Evolutionary conservation across 2,113 vertebrate genomes (phyloP).

Genomic region (Neotragus pygmaeus): DNA sequence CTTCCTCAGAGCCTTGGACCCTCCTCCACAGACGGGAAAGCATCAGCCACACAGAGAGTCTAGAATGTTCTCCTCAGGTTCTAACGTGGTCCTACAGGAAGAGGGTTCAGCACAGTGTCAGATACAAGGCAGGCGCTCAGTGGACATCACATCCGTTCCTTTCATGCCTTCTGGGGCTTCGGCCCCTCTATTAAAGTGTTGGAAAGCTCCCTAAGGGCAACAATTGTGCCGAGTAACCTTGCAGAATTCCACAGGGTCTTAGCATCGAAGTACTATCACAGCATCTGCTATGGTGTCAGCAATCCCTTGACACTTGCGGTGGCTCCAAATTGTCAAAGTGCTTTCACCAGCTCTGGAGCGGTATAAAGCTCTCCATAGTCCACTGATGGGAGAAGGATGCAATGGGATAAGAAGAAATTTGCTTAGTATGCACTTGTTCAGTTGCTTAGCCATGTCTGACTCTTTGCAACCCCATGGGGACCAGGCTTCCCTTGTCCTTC

Average conservation of each 20-base stretch:
- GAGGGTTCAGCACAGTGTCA: too few relatives aligned
- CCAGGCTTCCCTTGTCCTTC: not conserved
- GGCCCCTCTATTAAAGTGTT: not conserved
- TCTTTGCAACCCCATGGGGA: not conserved
- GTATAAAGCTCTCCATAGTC: accelerated
- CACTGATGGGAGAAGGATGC: not conserved
- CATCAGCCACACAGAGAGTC: not conserved
- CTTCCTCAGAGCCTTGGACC: too few relatives aligned
- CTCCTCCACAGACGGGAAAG: not conserved
- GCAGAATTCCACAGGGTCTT: not conserved
- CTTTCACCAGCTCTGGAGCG: not conserved
- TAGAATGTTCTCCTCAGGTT: not conserved
- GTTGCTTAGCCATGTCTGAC: not conserved
- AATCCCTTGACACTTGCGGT: accelerated
- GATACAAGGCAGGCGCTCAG: not conserved
- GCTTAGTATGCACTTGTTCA: not conserved
- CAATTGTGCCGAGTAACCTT: not conserved
- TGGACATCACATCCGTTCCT: not conserved
- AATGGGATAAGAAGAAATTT: not conserved
- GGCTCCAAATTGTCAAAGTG: accelerated
- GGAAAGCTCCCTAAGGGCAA: not conserved
- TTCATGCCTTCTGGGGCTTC: not conserved
- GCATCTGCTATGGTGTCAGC: accelerated
- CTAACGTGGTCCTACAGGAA: not conserved
- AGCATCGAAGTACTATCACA: too few relatives aligned